phyloP scores from a whole-genome alignment of 2,113 vertebrate genomes.

The Pollimyrus isidori region DNA sequence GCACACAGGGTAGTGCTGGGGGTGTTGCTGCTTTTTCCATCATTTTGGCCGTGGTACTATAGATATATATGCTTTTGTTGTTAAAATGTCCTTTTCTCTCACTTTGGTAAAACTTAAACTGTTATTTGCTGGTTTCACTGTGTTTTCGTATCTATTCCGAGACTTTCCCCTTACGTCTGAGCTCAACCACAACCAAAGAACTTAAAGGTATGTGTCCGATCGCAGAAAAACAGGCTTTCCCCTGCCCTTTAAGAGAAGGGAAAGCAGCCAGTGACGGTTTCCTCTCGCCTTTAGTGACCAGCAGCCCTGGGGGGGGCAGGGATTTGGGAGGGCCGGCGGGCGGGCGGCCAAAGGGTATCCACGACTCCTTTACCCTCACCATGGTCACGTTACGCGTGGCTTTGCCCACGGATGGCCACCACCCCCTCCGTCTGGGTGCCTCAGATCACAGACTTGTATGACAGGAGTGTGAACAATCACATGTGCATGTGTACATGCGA shows the following conservation, averaged over 20 bases:
- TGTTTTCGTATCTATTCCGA: neutral
- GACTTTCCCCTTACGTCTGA: neutral
- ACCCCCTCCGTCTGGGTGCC: neutral
- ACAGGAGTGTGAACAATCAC: neutral
- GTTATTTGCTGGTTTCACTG: neutral
- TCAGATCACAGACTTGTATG: neutral
- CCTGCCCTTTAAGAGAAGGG: neutral
- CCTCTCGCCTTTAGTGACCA: neutral
- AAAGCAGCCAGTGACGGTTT: neutral
- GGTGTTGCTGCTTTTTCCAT: neutral
- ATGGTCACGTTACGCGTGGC: neutral
- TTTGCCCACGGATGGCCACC: neutral
- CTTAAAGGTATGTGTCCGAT: neutral
- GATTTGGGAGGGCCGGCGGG: neutral
- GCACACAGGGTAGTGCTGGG: neutral
- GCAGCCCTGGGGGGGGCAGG: neutral
- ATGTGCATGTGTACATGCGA: neutral
- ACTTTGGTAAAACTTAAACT: neutral
- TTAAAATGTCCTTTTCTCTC: neutral
- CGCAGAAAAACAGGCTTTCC: neutral
- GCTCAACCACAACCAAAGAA: neutral
- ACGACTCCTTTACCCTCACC: neutral
- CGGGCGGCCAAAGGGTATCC: neutral
- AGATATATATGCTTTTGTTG: neutral
- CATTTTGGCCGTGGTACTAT: neutral